phyloP scores from a whole-genome alignment of 2,888 invertebrate species.

The Cerceris rybyensis region DNA sequence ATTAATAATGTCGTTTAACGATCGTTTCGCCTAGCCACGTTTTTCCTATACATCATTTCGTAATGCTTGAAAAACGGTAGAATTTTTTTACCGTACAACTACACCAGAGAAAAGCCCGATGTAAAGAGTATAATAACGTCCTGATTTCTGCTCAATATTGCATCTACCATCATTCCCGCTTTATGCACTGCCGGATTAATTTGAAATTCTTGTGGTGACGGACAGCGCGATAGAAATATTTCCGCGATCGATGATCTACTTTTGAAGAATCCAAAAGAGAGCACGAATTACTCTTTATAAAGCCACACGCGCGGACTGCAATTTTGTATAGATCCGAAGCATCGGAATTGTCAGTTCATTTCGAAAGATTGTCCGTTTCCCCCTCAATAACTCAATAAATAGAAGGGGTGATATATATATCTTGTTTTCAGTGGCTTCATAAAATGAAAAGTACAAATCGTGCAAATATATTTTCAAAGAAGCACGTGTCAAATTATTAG shows the following conservation, averaged over 20 bases:
- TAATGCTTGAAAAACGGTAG: background rate
- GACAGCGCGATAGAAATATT: slow-evolving; percentile 42
- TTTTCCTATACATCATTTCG: too few relatives aligned
- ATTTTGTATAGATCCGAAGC: background rate
- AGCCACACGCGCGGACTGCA: background rate
- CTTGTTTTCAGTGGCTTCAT: too few relatives aligned
- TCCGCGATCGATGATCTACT: slow-evolving; percentile 57
- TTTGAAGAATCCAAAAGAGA: slow-evolving; percentile 13
- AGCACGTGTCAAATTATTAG: too few relatives aligned
- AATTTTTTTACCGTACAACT: background rate
- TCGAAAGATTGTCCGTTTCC: too few relatives aligned
- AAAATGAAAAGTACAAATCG: too few relatives aligned
- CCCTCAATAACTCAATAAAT: too few relatives aligned
- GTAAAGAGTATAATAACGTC: slow-evolving; percentile 26
- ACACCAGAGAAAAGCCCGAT: background rate
- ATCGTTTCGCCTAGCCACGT: too few relatives aligned
- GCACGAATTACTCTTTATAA: slow-evolving; percentile 5
- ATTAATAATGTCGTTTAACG: too few relatives aligned
- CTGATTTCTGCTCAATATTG: slow-evolving; percentile 43
- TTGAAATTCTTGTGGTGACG: slow-evolving; percentile 52
- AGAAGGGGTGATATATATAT: too few relatives aligned
- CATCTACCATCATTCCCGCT: slow-evolving; percentile 31
- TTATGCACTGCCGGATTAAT: slow-evolving; percentile 29
- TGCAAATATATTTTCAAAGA: too few relatives aligned
- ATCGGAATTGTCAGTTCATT: too few relatives aligned